Base-by-base conservation (phyloP, 2,888 invertebrate genomes). In the Idaea straminata region DNA sequence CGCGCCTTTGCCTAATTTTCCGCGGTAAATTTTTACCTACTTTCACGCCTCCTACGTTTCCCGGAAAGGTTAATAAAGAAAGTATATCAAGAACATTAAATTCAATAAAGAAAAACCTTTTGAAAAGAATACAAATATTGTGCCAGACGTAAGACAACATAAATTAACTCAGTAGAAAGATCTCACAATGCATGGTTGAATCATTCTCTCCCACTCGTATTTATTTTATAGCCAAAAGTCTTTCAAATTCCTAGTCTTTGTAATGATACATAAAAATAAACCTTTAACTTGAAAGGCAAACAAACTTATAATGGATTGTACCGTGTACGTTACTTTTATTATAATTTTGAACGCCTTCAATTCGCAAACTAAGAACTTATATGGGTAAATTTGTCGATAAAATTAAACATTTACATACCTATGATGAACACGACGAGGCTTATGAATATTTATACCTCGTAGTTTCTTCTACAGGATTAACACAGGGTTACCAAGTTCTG, bases 391-490 rank as follows among this genome's bases (percentile, higher is more conserved):
- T 47, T 47, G 47, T 47, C 47, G 47, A 47, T 47, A 47, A 7
- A 6, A 47, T 47, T 47, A 47, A 47, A 47, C 47, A 47, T 47
- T 47, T 7, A 47, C 47, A 47, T 47, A 47, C 13, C 47, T 47
- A 25, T 25, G 25, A 25, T 25, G 2, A 25, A 64, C 63, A 57
- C n/a, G 63, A 61, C 57, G 57, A 64, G 57, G 59, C 59, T 62
- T 63, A 68, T 68, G 65, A 66, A 68, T 69, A 69, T 67, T 65
- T 61, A 70, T 66, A n/a, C 65, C 60, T 64, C 64, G 74, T 72
- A 71, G 67, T 70, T 58, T 70, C 61, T 64, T 62, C 63, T 64
- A 62, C 74, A 78, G 83, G 83, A 86, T 83, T 82, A 84, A 85
- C 84, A 83, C 81, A 76, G 73, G 68, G 73, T 69, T 73, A 72